Conservation (phyloP, 2,797 vertebrate species). For the Dendrocincla tyrannina region DNA sequence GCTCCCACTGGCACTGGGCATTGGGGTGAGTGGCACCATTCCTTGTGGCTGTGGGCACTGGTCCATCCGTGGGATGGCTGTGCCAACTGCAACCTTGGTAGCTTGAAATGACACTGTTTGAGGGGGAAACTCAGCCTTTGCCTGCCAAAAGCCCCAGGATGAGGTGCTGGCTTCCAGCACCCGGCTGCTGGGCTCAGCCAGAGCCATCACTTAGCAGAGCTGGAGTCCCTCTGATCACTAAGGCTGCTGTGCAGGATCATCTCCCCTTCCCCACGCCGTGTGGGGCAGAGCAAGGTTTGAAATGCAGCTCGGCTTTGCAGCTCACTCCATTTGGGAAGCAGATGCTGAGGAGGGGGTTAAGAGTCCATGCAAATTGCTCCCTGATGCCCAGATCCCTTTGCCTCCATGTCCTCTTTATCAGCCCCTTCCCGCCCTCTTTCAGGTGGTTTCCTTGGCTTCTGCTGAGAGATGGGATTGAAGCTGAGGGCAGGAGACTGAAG, state of each 20-base stretch:
- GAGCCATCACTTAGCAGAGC: neutral
- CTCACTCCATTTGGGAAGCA: slow-evolving; percentile 71
- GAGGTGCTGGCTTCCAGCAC: neutral
- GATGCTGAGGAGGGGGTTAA: slow-evolving; percentile 32
- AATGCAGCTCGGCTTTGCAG: neutral
- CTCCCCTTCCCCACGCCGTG: neutral
- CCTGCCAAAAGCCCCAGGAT: neutral
- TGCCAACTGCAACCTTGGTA: neutral
- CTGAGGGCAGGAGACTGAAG: neutral
- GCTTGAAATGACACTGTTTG: neutral
- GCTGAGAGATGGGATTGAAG: neutral
- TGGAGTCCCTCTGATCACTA: neutral
- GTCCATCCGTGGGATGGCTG: neutral
- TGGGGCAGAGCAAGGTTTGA: neutral
- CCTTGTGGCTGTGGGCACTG: accelerated
- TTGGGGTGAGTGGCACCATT: accelerated
- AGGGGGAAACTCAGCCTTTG: neutral
- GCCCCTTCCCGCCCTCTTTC: slow-evolving; percentile 15
- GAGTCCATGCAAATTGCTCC: neutral
- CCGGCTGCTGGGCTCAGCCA: neutral
- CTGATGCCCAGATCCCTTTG: neutral
- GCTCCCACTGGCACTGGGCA: neutral
- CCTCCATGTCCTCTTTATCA: slow-evolving; percentile 15
- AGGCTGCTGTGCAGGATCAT: neutral
- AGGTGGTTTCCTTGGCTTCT: slow-evolving; percentile 17